Evolutionary conservation across 2,888 invertebrate genomes (phyloP).

Genomic region (Phoenoteleia sp.): DNA sequence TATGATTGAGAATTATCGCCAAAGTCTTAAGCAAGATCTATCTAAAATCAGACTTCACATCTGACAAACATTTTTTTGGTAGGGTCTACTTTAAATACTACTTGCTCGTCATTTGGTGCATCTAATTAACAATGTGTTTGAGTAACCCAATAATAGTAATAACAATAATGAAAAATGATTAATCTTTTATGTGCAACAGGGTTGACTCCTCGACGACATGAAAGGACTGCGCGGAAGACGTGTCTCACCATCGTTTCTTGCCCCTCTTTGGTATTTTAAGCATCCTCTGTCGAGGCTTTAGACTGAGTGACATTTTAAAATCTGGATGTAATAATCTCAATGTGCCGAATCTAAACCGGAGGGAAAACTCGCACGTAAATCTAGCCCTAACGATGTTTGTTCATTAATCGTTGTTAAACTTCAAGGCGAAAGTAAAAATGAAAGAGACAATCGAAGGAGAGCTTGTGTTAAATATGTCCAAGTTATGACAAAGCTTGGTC

Average conservation of each 20-base stretch:
- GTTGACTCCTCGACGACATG: conserved; percentile 80
- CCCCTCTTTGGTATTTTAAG: conserved; percentile 47
- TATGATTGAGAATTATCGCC: too few species aligned
- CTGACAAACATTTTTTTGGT: too few species aligned
- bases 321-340: conserved; percentile 47
- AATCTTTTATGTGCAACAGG: conserved; percentile 85
- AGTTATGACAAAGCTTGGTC: neutral
- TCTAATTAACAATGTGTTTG: neutral
- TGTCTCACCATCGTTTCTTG: conserved; percentile 39
- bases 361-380: neutral
- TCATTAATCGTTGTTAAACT: conserved; percentile 7
- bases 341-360: conserved; percentile 22
- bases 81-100: too few species aligned
- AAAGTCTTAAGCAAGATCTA: too few species aligned
- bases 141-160: conserved; percentile 12
- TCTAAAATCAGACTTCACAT: too few species aligned
- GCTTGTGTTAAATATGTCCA: neutral
- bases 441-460: neutral
- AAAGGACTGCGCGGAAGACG: conserved; percentile 64
- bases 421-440: neutral
- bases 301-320: conserved; percentile 47
- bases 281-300: conserved; percentile 44
- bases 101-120: neutral
- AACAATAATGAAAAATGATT: conserved; percentile 69
- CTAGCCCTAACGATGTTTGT: neutral